Evolutionary conservation across 37 sponge, comb jelly and placozoan species (phyloP).

Genomic region (Chondrosia reniformis): DNA sequence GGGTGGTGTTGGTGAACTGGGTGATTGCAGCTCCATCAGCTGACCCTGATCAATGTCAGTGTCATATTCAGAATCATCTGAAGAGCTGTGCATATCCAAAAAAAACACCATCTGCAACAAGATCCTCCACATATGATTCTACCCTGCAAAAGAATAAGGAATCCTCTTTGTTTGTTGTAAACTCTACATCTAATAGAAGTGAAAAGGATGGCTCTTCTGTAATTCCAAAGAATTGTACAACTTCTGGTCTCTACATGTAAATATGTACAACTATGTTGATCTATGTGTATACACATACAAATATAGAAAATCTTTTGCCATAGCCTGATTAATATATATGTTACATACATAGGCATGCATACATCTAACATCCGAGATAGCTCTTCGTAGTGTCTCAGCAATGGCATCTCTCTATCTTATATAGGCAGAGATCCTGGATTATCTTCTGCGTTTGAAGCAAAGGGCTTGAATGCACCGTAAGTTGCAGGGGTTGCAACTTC

Average conservation of each 20-base stretch:
- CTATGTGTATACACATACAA: neutral
- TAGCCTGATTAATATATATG: neutral
- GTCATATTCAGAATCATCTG: constrained; percentile 18
- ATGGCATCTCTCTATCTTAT: constrained; percentile 7
- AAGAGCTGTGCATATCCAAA: constrained; percentile 1
- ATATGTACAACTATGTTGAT: neutral
- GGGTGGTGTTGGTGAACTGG: constrained; percentile 2
- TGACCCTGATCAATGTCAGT: neutral
- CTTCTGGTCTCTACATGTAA: constrained; percentile 11
- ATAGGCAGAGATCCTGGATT: constrained; percentile 1
- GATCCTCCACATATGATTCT: constrained; percentile 5
- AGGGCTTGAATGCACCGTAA: constrained; percentile 10
- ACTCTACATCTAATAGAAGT: neutral
- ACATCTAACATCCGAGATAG: neutral
- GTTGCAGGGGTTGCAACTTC: constrained; percentile 9
- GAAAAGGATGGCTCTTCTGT: constrained; percentile 6
- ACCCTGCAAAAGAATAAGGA: neutral
- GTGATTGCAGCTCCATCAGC: neutral
- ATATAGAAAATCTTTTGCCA: neutral
- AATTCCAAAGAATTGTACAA: constrained; percentile 4
- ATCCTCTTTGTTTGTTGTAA: neutral
- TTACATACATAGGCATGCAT: neutral
- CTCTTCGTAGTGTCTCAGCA: constrained; percentile 15
- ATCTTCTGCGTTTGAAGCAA: neutral
- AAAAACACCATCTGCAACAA: neutral